Base-by-base conservation (phyloP, 2,797 vertebrate genomes). In the Bryconaethiops microstoma region DNA sequence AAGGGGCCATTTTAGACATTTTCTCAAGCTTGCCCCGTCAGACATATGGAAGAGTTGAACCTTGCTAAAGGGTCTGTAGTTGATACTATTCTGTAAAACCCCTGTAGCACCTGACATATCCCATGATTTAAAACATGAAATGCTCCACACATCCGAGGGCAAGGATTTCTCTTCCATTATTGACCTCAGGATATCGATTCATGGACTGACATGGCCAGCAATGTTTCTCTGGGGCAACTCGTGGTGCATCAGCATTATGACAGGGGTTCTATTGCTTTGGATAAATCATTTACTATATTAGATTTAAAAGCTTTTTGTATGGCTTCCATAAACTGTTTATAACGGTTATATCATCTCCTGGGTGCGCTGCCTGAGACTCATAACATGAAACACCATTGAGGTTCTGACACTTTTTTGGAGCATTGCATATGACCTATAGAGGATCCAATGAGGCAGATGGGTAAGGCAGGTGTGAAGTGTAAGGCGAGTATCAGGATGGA, bases 81-180 rank as follows among this genome's bases (percentile, higher is more conserved):
- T 39, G 76, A 79, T 72, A 60, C 40, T 83, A 59, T 59, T 65
- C n/a, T 5, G 55, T 72, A 48, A 76, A n/a, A 14, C n/a, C 52
- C 62, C 42, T 45, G 48, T 25, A 73, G 50, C 59, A 60, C 62
- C 52, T 50, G 23, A 76, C 25, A 83, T 70, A 64, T 70, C 76
- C 17, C 13, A 21, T 76, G 59, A 76, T 65, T 79, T 35, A 76
- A 59, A 14, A 17, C 63, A 29, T 13, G 21, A 10, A 42, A 45
- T 40, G 1, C 35, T 65, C 35, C 29, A 65, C 19, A 65, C 8
- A 45, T 45, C 29, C 65, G 45, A 42, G 65, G 39, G 12, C 7
- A 8, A 29, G 9, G 7, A 39, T 13, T 55, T 55, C 16, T 55
- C 50, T 23, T 35, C 48, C 25, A 54, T 29, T 72, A 54, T 55